These are phyloP conservation scores for Probaryconus sp. DNA, from an alignment of 1,140 invertebrate species.

Conservation along the genomic window DNA sequence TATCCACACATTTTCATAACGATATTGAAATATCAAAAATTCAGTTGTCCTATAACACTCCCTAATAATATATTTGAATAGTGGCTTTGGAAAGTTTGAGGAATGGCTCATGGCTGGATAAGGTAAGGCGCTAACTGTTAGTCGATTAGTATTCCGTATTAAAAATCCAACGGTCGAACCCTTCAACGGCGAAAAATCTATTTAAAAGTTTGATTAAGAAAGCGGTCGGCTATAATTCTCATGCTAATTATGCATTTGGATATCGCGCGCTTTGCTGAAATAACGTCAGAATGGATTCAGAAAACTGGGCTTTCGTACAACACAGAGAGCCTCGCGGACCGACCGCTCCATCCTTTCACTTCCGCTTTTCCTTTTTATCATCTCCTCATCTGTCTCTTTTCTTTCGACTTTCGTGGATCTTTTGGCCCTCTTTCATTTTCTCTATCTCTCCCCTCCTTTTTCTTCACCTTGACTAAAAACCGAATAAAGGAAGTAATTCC, in stretches of 20 bases:
- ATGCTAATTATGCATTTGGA: slow-evolving; percentile 70
- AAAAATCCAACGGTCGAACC: slow-evolving; percentile 51
- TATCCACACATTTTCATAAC: too few relatives aligned
- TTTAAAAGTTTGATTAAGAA: slow-evolving; percentile 75
- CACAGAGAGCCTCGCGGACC: slow-evolving; percentile 1
- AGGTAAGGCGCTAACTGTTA: slow-evolving; percentile 63
- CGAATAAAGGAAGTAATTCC: slow-evolving; percentile 52
- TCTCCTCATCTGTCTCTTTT: slow-evolving; percentile 23
- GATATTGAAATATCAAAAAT: too few relatives aligned
- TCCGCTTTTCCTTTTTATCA: slow-evolving; percentile 32
- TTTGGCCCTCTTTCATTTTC: slow-evolving; percentile 11
- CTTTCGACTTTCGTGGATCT: slow-evolving; percentile 13
- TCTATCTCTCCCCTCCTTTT: slow-evolving; percentile 24
- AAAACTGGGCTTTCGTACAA: slow-evolving; percentile 37
- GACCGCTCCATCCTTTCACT: slow-evolving; percentile 9
- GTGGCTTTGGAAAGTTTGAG: too few relatives aligned
- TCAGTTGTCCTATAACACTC: too few relatives aligned
- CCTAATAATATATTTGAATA: too few relatives aligned
- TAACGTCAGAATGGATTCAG: slow-evolving; percentile 65
- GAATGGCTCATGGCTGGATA: slow-evolving; percentile 54
- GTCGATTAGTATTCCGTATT: slow-evolving; percentile 69
- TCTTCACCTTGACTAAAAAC: slow-evolving; percentile 42
- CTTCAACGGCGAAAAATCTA: slow-evolving; percentile 67
- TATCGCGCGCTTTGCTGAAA: slow-evolving; percentile 63
- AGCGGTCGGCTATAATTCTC: slow-evolving; percentile 68